Percentiles rank a stretch among this genome's conserved stretches.
These are phyloP conservation scores for Unio pictorum DNA, from an alignment of 2,888 invertebrate genomes.

Conservation along the genomic window DNA sequence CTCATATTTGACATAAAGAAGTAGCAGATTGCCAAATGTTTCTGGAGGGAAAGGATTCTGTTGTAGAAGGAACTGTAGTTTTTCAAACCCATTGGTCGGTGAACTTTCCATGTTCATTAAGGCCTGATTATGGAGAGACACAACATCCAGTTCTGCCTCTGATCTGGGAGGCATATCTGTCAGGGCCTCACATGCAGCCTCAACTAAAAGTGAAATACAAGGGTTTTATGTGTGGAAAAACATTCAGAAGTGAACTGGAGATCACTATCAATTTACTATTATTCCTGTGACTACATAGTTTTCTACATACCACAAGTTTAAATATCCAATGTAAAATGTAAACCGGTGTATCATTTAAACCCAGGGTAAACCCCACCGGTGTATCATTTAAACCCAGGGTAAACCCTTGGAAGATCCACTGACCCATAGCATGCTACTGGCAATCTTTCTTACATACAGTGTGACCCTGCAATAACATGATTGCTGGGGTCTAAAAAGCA, in stretches of 20 bases:
- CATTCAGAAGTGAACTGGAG: background rate
- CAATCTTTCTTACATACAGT: too few relatives aligned
- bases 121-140: slow-evolving; percentile 97
- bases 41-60: slow-evolving; percentile 98
- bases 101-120: slow-evolving; percentile 90
- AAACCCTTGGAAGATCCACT: too few relatives aligned
- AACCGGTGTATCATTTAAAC: too few relatives aligned
- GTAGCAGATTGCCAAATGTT: slow-evolving; percentile 94
- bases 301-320: too few relatives aligned
- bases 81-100: slow-evolving; percentile 94
- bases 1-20: slow-evolving; percentile 97
- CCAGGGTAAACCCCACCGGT: too few relatives aligned
- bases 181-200: slow-evolving; percentile 80
- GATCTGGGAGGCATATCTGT: slow-evolving; percentile 80
- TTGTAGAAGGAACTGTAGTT: slow-evolving; percentile 92
- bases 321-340: too few relatives aligned
- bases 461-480: too few relatives aligned
- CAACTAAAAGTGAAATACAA: slow-evolving; percentile 74
- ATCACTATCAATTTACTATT: too few relatives aligned
- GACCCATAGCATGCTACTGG: too few relatives aligned
- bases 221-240: background rate
- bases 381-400: too few relatives aligned
- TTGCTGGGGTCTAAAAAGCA: too few relatives aligned
- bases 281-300: too few relatives aligned
- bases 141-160: slow-evolving; percentile 97